Base-by-base conservation (phyloP, 2,888 invertebrate species). In the Dryobotodes eremita region DNA sequence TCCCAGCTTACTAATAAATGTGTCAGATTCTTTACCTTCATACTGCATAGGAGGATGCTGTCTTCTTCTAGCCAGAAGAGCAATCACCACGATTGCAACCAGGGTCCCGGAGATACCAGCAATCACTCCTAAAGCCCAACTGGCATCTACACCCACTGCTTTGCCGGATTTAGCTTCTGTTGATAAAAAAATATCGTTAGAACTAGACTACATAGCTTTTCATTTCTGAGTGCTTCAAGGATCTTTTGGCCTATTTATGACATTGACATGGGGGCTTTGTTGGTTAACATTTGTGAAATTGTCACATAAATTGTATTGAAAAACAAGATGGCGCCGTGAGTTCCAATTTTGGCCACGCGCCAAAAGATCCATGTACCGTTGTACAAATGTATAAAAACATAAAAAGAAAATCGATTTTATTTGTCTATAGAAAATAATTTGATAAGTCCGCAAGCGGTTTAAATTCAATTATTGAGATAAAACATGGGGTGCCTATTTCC, bases 81-180 rank as follows among this genome's bases (percentile, higher is more conserved):
- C 97, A 70, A 98, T 96, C 62, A 98, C 94, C 31, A 97, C 97
- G 61, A 98, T 97, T 48, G 98, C 97, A 4, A 98, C 96, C n/a
- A 98, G 96, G 1, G 98, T 98, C 2, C 98, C 97, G 23, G 98
- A 97, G 46, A 98, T 97, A 1, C 98, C 98, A 74, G 98, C 98
- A 75, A 98, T 96, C 69, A 98, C 97, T 20, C 98, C 98, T 3
- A 97, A 91, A 48, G 94, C 93, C 96, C 96, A 96, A 80, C 94
- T 94, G 6, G 94, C 89, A 72, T 96, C 95, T 13, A 95, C 90
- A 1, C 89, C 73, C 7, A 68, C 89, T 1, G 84, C 85, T 84
- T 85, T 94, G 0, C 91, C 91, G 68, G 92, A 92, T 84, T 93
- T 95, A 1, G 95, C 94, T 89, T 95, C 96, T 96, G 90, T 83